phyloP scores from a whole-genome alignment of 2,113 vertebrate genomes.

The Notechis scutatus region DNA sequence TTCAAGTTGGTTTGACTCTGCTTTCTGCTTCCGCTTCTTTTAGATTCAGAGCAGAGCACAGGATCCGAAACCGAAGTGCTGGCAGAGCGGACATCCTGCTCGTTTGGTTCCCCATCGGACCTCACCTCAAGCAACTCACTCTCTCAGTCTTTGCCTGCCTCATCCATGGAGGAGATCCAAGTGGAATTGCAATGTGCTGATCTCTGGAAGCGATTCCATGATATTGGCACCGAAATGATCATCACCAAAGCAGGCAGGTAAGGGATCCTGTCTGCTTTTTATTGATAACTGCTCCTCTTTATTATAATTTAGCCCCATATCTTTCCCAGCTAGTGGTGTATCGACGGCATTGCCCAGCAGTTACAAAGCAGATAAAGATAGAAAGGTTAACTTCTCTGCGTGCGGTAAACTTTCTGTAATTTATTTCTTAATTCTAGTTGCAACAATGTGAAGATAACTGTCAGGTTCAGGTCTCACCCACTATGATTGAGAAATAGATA shows the following conservation, averaged over 20 bases:
- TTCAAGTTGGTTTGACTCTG: slow-evolving; percentile 39
- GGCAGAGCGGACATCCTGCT: slow-evolving; percentile 90
- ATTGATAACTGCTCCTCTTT: neutral
- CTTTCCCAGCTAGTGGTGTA: slow-evolving; percentile 32
- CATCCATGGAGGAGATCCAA: slow-evolving; percentile 97
- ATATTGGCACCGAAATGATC: slow-evolving; percentile 99
- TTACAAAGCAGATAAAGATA: slow-evolving; percentile 28
- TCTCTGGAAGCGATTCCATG: slow-evolving; percentile 98
- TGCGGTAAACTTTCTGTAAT: slow-evolving; percentile 36
- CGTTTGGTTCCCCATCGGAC: slow-evolving; percentile 85
- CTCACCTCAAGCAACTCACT: slow-evolving; percentile 72
- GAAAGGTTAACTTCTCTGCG: neutral
- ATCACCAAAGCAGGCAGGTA: slow-evolving; percentile 99
- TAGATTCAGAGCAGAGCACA: slow-evolving; percentile 95
- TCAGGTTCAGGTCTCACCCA: neutral
- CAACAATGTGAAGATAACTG: neutral
- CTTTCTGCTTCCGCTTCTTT: slow-evolving; percentile 10
- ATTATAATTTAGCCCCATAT: neutral
- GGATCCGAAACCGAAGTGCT: slow-evolving; percentile 90
- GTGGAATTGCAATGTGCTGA: slow-evolving; percentile 97
- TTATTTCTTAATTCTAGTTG: slow-evolving; percentile 23
- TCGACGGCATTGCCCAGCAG: neutral
- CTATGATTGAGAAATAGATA: neutral
- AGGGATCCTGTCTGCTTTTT: slow-evolving; percentile 14
- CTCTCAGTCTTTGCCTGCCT: slow-evolving; percentile 71